Percentiles rank a stretch among this genome's conserved stretches.
phyloP scores from a whole-genome alignment of 2,888 invertebrate genomes.

The Selenia dentaria region DNA sequence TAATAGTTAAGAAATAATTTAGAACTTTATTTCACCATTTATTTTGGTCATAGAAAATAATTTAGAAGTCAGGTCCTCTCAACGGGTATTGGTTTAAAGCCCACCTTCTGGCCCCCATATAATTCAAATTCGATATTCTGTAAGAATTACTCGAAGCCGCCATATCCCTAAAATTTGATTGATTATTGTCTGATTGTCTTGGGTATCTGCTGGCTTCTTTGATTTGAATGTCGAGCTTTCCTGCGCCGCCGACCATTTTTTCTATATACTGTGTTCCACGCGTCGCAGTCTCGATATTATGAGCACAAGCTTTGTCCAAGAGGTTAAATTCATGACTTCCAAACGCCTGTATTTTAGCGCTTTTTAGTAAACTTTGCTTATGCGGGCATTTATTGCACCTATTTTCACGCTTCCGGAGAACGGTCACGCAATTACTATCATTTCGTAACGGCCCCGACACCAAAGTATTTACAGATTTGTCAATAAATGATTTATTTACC shows the following conservation, averaged over 20 bases:
- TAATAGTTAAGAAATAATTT: too few species aligned
- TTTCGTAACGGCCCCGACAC: conserved; percentile 49
- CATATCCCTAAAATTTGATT: neutral
- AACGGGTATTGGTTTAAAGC: conserved; percentile 50
- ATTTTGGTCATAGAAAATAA: too few species aligned
- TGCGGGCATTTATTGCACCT: conserved; percentile 36
- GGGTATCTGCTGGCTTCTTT: neutral
- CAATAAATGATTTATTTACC: conserved; percentile 40
- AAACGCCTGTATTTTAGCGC: conserved; percentile 49
- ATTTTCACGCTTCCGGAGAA: conserved; percentile 48
- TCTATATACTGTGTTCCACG: conserved; percentile 49
- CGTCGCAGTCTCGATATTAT: conserved; percentile 37
- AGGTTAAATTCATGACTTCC: conserved; percentile 26
- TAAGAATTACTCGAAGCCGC: neutral
- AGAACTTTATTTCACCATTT: too few species aligned
- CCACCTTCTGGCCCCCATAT: conserved; percentile 56
- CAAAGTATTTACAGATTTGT: conserved; percentile 51
- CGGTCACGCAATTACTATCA: conserved; percentile 55
- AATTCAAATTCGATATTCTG: conserved; percentile 2
- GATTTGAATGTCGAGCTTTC: too few species aligned
- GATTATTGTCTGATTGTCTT: neutral
- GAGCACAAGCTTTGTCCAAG: conserved; percentile 56
- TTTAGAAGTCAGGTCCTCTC: conserved; percentile 68
- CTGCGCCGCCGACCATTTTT: conserved; percentile 6
- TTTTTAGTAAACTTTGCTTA: conserved; percentile 32